Conservation (phyloP, 2,888 invertebrate genomes). For the Celastrina argiolus region DNA sequence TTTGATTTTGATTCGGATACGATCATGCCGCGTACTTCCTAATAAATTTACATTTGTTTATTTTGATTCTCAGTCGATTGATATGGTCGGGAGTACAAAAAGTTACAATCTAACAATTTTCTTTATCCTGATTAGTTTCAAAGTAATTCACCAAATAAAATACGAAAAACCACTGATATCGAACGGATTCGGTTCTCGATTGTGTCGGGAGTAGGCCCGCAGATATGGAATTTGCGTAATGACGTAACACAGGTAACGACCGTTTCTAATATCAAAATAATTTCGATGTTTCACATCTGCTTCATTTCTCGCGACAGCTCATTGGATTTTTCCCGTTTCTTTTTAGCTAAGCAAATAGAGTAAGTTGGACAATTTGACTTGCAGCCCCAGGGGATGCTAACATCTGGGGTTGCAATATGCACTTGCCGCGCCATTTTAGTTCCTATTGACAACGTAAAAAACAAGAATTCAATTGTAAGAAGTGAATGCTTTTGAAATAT, state of each 20-base stretch:
- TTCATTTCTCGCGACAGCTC: not conserved
- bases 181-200: no score
- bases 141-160: no score
- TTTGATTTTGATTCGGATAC: no score
- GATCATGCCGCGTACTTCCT: no score
- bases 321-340: conserved; percentile 32
- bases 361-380: conserved; percentile 65
- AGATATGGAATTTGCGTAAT: not conserved
- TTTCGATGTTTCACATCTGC: not conserved
- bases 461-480: conserved; percentile 51
- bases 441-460: not conserved
- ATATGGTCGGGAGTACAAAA: no score
- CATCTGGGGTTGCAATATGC: conserved; percentile 47
- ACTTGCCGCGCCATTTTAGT: conserved; percentile 13
- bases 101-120: no score
- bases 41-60: no score
- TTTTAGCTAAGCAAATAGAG: conserved; percentile 61
- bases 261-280: not conserved
- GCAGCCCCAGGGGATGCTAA: conserved; percentile 50
- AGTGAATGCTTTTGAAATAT: conserved; percentile 47
- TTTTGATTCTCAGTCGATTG: no score
- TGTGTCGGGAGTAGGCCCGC: no score
- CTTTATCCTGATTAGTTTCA: no score
- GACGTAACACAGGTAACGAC: not conserved
- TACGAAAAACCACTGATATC: no score